A percentile compares a stretch with the other conserved stretches of the same genome.
Conservation (phyloP, 2,113 vertebrate species). For the Brachyhypopomus occidentalis region DNA sequence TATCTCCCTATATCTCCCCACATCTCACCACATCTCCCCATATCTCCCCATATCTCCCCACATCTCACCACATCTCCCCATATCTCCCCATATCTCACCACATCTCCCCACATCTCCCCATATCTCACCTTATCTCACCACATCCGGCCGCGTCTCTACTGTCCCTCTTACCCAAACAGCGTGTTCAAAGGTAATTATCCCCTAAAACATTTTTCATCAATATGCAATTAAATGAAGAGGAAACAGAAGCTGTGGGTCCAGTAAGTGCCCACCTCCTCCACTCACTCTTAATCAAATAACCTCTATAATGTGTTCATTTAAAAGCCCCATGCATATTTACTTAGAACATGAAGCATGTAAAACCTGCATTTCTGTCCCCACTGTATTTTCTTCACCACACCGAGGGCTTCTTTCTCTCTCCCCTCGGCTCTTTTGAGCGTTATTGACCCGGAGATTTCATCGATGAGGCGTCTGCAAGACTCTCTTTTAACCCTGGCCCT, state of each 20-base stretch:
- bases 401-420: background rate
- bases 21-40: too few relatives aligned
- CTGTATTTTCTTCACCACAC: constrained; percentile 19
- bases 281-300: constrained; percentile 67
- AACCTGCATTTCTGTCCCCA: constrained; percentile 33
- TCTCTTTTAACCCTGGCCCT: constrained; percentile 32
- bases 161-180: constrained; percentile 60
- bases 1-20: constrained; percentile 34
- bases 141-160: constrained; percentile 54
- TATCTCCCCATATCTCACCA: background rate
- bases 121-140: constrained; percentile 57
- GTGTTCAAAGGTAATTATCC: constrained; percentile 72
- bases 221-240: constrained; percentile 74
- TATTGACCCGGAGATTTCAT: constrained; percentile 34
- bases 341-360: constrained; percentile 56
- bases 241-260: constrained; percentile 62
- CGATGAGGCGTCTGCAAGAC: constrained; percentile 25
- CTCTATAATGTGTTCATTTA: constrained; percentile 60
- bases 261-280: constrained; percentile 54
- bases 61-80: too few relatives aligned
- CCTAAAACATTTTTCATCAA: constrained; percentile 74
- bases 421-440: background rate
- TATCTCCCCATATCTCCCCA: too few relatives aligned
- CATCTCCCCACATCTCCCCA: constrained; percentile 62
- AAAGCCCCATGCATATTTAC: constrained; percentile 63